phyloP scores from a whole-genome alignment of 2,888 invertebrate genomes.

The Boloria euphrosyne region DNA sequence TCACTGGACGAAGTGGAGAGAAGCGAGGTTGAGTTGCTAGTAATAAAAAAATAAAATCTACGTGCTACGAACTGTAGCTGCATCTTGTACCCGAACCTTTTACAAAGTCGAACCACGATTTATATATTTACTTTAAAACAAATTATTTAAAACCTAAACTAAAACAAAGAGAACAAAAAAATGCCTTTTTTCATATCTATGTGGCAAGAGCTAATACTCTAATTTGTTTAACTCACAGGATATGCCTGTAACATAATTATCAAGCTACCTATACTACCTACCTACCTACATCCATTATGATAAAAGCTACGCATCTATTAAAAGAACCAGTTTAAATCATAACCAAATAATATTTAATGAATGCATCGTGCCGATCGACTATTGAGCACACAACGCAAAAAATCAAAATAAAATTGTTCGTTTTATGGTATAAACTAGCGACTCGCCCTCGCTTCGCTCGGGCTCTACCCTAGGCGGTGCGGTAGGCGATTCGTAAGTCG shows the following conservation, averaged over 20 bases:
- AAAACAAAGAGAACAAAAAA: not conserved
- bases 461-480: too few relatives aligned
- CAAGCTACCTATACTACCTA: slow-evolving; percentile 28
- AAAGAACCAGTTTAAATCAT: slow-evolving; percentile 15
- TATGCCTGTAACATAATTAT: slow-evolving; percentile 25
- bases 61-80: too few relatives aligned
- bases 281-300: slow-evolving; percentile 24
- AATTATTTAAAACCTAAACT: too few relatives aligned
- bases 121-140: too few relatives aligned
- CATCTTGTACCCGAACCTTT: too few relatives aligned
- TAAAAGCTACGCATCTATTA: slow-evolving; percentile 24
- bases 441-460: too few relatives aligned
- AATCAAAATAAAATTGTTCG: slow-evolving; percentile 18
- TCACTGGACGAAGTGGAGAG: too few relatives aligned
- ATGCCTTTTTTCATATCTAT: slow-evolving; percentile 16
- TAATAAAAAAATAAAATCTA: too few relatives aligned
- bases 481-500: too few relatives aligned
- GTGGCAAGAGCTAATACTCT: slow-evolving; percentile 13
- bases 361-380: not conserved
- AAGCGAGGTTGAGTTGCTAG: too few relatives aligned
- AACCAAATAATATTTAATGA: not conserved
- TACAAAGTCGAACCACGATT: too few relatives aligned
- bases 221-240: slow-evolving; percentile 25
- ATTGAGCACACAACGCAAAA: slow-evolving; percentile 21
- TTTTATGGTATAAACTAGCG: slow-evolving; percentile 18